Conservation (phyloP, 2,888 invertebrate genomes). For the Brachyopa scutellaris region DNA sequence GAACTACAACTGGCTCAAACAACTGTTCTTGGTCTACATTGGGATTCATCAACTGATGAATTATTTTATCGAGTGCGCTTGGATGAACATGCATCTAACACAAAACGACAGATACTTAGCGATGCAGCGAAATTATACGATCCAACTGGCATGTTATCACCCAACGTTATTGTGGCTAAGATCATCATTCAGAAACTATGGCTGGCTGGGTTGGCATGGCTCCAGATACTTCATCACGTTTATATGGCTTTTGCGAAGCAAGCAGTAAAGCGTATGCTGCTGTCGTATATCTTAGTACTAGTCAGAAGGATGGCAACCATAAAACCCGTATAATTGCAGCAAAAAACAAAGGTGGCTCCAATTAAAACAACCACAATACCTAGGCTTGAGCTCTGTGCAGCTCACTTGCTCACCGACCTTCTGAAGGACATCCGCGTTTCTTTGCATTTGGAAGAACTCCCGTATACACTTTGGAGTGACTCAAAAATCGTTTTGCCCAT, state of each 20-base stretch:
- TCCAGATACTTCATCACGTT: background rate
- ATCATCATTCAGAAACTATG: constrained; percentile 1
- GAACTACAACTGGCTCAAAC: background rate
- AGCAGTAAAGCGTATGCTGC: background rate
- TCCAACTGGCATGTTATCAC: background rate
- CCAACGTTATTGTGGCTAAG: too few relatives aligned
- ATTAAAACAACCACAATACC: constrained; percentile 1
- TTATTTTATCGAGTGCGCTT: constrained; percentile 3
- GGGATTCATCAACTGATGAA: constrained; percentile 13
- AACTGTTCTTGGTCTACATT: background rate
- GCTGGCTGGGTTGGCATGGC: constrained; percentile 7
- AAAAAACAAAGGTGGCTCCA: constrained; percentile 8
- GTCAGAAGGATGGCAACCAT: constrained; percentile 3
- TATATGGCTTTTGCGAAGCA: constrained; percentile 8
- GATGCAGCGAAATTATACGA: too few relatives aligned
- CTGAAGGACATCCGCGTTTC: too few relatives aligned
- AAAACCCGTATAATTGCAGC: background rate
- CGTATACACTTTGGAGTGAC: background rate
- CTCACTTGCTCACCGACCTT: background rate
- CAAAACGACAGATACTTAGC: constrained; percentile 10
- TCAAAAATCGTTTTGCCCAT: background rate
- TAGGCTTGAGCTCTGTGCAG: constrained; percentile 7
- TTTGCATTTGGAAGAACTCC: constrained; percentile 1
- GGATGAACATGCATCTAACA: background rate
- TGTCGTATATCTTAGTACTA: background rate